Conservation (phyloP, 1,140 invertebrate species). For the Drosophila watanabei region DNA sequence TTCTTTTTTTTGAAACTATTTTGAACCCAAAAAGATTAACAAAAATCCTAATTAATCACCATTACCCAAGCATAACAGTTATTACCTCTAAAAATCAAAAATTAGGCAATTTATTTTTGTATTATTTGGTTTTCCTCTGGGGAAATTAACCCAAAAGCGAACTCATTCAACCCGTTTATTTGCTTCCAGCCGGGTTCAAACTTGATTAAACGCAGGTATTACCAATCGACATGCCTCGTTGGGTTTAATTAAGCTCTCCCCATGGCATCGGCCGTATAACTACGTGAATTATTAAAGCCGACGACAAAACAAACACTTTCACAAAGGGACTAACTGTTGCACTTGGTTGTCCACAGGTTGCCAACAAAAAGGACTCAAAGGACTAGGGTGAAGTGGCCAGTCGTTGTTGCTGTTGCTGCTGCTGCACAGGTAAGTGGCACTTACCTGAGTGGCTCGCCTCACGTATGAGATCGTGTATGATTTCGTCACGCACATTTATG, state of each 20-base stretch:
- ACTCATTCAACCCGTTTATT: conserved; percentile 13
- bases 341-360: conserved; percentile 40
- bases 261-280: conserved; percentile 6
- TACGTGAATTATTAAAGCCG: conserved; percentile 44
- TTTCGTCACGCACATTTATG: conserved; percentile 90
- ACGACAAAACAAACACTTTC: conserved; percentile 19
- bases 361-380: background rate
- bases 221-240: conserved; percentile 36
- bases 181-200: background rate
- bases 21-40: background rate
- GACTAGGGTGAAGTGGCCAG: conserved; percentile 13
- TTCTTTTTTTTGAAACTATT: too few relatives aligned
- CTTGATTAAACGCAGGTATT: conserved; percentile 33
- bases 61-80: too few relatives aligned
- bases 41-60: background rate
- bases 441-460: conserved; percentile 90
- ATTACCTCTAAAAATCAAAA: too few relatives aligned
- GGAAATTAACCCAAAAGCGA: conserved; percentile 11
- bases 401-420: conserved; percentile 30
- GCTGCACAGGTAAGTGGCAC: conserved; percentile 51
- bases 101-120: background rate
- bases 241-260: conserved; percentile 41
- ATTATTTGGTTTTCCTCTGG: conserved; percentile 9
- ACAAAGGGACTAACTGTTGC: conserved; percentile 58
- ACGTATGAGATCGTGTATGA: conserved; percentile 89